phyloP scores from a whole-genome alignment of 2,113 vertebrate species.

The Megatriorchis doriae region DNA sequence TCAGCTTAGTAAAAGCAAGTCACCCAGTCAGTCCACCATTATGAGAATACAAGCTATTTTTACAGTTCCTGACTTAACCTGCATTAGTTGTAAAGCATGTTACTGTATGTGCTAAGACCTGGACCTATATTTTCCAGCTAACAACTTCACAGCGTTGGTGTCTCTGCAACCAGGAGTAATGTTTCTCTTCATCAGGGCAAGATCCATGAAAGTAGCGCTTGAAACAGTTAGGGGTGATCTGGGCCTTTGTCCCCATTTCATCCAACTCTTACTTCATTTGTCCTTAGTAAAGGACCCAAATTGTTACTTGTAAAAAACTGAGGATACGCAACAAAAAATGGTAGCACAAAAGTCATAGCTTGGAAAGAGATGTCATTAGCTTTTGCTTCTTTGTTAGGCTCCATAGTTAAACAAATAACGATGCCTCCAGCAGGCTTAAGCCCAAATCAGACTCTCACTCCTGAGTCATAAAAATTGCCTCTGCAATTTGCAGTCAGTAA shows the following conservation, averaged over 20 bases:
- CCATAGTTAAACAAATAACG: not conserved
- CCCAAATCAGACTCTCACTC: not conserved
- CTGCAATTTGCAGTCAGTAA: not conserved
- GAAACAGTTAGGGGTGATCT: not conserved
- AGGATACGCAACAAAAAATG: not conserved
- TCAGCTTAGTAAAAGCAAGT: not conserved
- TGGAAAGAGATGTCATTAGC: not conserved
- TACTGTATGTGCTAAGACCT: not conserved
- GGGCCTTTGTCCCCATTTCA: not conserved
- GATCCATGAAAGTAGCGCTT: not conserved
- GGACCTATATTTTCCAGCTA: not conserved
- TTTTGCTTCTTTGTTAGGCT: not conserved
- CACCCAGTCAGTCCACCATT: not conserved
- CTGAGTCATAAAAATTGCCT: not conserved
- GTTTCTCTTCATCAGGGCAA: not conserved
- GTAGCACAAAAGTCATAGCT: not conserved
- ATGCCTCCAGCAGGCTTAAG: not conserved
- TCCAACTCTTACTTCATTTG: not conserved
- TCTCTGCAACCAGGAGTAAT: not conserved
- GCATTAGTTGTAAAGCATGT: not conserved
- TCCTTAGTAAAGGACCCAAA: not conserved
- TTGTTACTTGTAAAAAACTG: not conserved
- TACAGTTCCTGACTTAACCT: not conserved
- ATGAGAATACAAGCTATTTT: not conserved
- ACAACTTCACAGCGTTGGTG: not conserved